Evolutionary conservation across 92 coral and sea anemone genomes (phyloP).

Genomic region (Umimayanthus chanpuru): DNA sequence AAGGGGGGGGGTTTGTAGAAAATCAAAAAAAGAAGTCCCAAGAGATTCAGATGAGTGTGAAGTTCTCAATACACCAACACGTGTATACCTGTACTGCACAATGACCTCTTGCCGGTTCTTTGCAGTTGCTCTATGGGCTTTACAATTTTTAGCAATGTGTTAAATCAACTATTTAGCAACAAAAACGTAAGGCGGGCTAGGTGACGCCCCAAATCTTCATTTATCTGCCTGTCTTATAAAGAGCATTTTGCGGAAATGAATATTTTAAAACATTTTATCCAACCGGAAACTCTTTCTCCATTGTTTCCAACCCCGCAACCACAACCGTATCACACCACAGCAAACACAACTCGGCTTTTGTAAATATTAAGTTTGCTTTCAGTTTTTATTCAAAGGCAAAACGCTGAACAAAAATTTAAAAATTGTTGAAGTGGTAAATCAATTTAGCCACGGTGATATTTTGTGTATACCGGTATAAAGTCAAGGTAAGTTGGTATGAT

Average conservation of each 20-base stretch:
- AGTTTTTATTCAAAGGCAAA: constrained; percentile 4
- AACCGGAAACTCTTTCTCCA: constrained; percentile 9
- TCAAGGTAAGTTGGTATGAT: background rate
- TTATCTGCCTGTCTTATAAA: too few species aligned
- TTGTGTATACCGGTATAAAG: background rate
- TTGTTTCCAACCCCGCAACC: background rate
- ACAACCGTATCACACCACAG: background rate
- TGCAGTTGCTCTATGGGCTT: too few species aligned
- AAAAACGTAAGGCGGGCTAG: too few species aligned
- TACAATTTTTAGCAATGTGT: too few species aligned
- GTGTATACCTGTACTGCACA: too few species aligned
- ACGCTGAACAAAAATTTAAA: background rate
- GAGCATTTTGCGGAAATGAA: background rate
- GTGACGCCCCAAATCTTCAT: too few species aligned
- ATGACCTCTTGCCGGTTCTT: too few species aligned
- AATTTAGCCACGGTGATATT: background rate
- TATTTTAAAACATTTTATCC: constrained; percentile 10
- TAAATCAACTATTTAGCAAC: too few species aligned
- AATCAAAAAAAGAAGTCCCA: too few species aligned
- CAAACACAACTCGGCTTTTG: background rate
- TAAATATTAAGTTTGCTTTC: background rate
- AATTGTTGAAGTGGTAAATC: background rate
- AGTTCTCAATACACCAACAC: too few species aligned
- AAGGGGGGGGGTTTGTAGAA: too few species aligned
- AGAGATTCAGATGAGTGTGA: too few species aligned